These are phyloP conservation scores for Onychorhynchus coronatus DNA, from an alignment of 2,113 vertebrate genomes.

Conservation along the genomic window DNA sequence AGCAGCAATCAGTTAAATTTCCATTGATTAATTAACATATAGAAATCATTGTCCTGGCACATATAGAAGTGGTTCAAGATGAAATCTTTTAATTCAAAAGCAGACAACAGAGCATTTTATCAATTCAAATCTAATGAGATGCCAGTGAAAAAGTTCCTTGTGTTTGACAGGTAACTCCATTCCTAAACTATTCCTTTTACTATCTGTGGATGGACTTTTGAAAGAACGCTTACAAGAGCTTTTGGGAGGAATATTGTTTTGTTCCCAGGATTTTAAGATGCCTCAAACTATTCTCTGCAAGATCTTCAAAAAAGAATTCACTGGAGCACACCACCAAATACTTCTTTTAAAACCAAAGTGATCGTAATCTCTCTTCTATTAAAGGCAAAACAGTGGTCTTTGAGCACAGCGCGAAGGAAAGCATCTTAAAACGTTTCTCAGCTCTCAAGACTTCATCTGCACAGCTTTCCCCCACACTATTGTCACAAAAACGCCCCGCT, in stretches of 20 bases:
- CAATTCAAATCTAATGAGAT: neutral
- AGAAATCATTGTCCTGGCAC: neutral
- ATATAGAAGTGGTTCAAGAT: neutral
- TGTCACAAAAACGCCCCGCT: neutral
- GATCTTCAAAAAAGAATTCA: neutral
- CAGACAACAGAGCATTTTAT: neutral
- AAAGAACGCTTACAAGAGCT: neutral
- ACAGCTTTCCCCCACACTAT: slow-evolving; percentile 13
- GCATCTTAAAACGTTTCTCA: neutral
- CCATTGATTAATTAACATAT: neutral
- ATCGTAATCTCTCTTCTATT: neutral
- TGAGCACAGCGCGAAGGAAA: neutral
- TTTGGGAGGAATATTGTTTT: neutral
- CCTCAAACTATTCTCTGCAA: neutral
- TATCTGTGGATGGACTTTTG: rapidly evolving
- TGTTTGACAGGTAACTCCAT: neutral
- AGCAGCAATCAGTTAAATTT: neutral
- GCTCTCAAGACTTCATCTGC: neutral
- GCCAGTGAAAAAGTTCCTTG: neutral
- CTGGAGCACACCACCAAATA: neutral
- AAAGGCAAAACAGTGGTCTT: neutral
- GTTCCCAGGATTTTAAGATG: neutral
- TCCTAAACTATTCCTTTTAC: neutral
- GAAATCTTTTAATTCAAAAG: neutral
- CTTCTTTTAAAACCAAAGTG: neutral